phyloP scores from a whole-genome alignment of 2,113 vertebrate genomes.

The Amia ocellicauda region DNA sequence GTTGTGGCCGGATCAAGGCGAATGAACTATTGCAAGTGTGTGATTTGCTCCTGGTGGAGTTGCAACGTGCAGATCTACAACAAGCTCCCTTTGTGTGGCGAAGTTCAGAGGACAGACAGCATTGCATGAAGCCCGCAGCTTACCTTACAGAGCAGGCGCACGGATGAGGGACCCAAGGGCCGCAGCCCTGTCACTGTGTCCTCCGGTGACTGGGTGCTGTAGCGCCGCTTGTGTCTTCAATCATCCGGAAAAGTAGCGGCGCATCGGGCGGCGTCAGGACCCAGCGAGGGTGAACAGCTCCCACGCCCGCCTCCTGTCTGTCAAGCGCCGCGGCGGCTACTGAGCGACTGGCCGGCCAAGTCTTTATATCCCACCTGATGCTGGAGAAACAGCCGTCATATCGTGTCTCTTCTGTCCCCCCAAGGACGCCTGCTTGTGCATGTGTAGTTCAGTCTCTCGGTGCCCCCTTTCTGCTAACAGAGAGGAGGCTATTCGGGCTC shows the following conservation, averaged over 20 bases:
- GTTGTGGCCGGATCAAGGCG: too few relatives aligned
- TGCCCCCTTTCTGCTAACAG: not conserved
- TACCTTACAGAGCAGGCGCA: too few relatives aligned
- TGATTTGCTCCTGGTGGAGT: too few relatives aligned
- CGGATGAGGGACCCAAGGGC: not conserved
- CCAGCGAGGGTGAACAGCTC: constrained; percentile 10
- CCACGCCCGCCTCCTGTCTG: not conserved
- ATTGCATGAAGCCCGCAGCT: too few relatives aligned
- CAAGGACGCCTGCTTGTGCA: too few relatives aligned
- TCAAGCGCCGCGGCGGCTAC: not conserved
- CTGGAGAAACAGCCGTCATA: constrained; percentile 8
- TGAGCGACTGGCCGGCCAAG: not conserved
- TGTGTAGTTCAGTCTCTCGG: too few relatives aligned
- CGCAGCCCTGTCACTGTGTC: constrained; percentile 1
- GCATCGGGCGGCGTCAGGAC: constrained; percentile 14
- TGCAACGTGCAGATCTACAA: too few relatives aligned
- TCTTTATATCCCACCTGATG: not conserved
- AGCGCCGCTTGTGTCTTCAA: not conserved
- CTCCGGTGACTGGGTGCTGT: constrained; percentile 10
- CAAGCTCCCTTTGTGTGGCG: too few relatives aligned
- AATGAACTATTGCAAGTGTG: too few relatives aligned
- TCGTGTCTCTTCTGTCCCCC: not conserved
- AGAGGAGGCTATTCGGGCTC: not conserved
- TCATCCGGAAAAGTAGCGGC: constrained; percentile 7
- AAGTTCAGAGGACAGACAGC: too few relatives aligned